Evolutionary conservation across 1,140 invertebrate species (phyloP).

Genomic region (Pseudomyrmex sp.): DNA sequence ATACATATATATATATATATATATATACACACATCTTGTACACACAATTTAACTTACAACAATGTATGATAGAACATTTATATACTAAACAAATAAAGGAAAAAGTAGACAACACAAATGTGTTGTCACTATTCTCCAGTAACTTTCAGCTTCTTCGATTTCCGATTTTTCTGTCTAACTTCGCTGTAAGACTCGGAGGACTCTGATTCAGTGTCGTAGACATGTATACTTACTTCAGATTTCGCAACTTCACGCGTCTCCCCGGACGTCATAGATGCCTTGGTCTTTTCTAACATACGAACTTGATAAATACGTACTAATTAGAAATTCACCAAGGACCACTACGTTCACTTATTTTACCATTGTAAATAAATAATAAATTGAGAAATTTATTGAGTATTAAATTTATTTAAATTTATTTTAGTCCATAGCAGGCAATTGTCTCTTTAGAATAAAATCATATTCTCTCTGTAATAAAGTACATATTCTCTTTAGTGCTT

Average conservation of each 20-base stretch:
- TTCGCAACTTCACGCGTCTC: constrained; percentile 82
- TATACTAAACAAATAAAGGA: constrained; percentile 22
- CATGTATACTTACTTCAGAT: constrained; percentile 81
- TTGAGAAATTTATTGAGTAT: too few species aligned
- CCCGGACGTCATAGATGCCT: constrained; percentile 88
- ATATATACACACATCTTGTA: too few species aligned
- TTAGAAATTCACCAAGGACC: constrained; percentile 27
- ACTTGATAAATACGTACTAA: constrained; percentile 84
- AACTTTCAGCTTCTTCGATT: constrained; percentile 85
- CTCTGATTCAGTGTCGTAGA: constrained; percentile 85
- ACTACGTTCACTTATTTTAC: not conserved
- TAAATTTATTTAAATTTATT: too few species aligned
- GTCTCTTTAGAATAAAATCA: too few species aligned
- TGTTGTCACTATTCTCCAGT: constrained; percentile 73
- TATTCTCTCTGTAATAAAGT: too few species aligned
- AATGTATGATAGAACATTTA: too few species aligned
- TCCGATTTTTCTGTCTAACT: constrained; percentile 81
- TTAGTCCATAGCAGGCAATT: too few species aligned
- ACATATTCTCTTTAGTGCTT: too few species aligned
- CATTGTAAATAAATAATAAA: not conserved
- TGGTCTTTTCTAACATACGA: constrained; percentile 90
- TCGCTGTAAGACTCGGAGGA: constrained; percentile 84
- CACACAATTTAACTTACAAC: too few species aligned
- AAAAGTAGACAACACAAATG: not conserved
- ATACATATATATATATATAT: too few species aligned